These are phyloP conservation scores for Cyprinodon brontotheroides DNA, from an alignment of 2,113 vertebrate species.

Conservation along the genomic window DNA sequence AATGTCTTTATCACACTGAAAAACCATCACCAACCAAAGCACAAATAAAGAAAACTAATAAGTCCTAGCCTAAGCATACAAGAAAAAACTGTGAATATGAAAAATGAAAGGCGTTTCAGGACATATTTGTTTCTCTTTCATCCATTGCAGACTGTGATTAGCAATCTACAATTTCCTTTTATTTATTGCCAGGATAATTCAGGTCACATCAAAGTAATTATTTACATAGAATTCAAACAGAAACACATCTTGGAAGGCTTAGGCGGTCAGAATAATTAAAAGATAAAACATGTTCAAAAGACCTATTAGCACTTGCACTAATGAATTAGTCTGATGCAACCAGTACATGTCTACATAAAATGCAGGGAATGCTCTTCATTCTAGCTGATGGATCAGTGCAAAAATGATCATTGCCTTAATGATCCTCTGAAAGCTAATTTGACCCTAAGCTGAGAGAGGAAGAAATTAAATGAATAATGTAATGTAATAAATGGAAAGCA, in stretches of 20 bases:
- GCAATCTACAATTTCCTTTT: too few relatives aligned
- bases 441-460: constrained; percentile 76
- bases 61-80: too few relatives aligned
- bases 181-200: too few relatives aligned
- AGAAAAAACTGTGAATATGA: too few relatives aligned
- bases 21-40: too few relatives aligned
- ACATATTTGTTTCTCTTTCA: not conserved
- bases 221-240: constrained; percentile 2
- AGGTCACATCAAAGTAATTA: not conserved
- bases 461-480: constrained; percentile 84
- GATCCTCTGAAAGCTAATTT: constrained; percentile 77
- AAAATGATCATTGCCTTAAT: constrained; percentile 38
- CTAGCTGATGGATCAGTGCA: constrained; percentile 26
- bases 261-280: not conserved
- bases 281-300: constrained; percentile 11
- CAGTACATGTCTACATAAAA: constrained; percentile 15
- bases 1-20: too few relatives aligned
- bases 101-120: too few relatives aligned
- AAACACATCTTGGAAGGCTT: constrained; percentile 3
- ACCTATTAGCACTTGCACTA: constrained; percentile 16
- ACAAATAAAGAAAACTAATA: too few relatives aligned
- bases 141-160: too few relatives aligned
- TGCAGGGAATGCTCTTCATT: not conserved
- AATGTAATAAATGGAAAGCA: constrained; percentile 85
- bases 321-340: constrained; percentile 37